phyloP scores from a whole-genome alignment of 2,888 invertebrate genomes.

The Tillus elongatus region DNA sequence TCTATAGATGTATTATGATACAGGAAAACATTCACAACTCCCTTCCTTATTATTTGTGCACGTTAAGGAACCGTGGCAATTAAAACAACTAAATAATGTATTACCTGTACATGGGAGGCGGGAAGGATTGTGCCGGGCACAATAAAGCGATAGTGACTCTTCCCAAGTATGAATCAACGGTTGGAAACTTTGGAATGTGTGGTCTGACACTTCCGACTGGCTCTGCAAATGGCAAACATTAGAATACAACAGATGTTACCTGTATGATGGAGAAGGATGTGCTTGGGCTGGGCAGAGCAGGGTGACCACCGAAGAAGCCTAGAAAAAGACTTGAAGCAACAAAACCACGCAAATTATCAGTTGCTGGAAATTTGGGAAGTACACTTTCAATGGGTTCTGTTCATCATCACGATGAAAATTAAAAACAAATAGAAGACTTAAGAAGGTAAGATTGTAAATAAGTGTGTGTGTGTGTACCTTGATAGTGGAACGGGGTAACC shows the following conservation, averaged over 20 bases:
- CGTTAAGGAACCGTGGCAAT: no score
- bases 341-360: conserved; percentile 33
- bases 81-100: conserved; percentile 1
- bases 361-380: conserved; percentile 42
- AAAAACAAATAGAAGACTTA: no score
- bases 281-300: conserved; percentile 57
- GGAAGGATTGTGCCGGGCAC: conserved; percentile 58
- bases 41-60: no score
- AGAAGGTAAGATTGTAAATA: conserved; percentile 30
- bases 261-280: conserved; percentile 53
- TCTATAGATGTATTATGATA: no score
- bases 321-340: conserved; percentile 24
- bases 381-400: conserved; percentile 46
- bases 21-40: no score
- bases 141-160: conserved; percentile 43
- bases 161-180: conserved; percentile 28
- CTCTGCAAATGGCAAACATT: conserved; percentile 30
- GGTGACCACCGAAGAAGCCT: conserved; percentile 43
- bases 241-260: conserved; percentile 25
- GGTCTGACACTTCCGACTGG: conserved; percentile 45
- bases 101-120: conserved; percentile 47
- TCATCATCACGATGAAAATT: conserved; percentile 7
- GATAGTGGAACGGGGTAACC: conserved; percentile 53
- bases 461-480: no score
- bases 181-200: conserved; percentile 36